Evolutionary conservation across 2,113 vertebrate genomes (phyloP), one percentile per base, ranked within the genome.

Genomic region (Tylochromis polylepis): DNA sequence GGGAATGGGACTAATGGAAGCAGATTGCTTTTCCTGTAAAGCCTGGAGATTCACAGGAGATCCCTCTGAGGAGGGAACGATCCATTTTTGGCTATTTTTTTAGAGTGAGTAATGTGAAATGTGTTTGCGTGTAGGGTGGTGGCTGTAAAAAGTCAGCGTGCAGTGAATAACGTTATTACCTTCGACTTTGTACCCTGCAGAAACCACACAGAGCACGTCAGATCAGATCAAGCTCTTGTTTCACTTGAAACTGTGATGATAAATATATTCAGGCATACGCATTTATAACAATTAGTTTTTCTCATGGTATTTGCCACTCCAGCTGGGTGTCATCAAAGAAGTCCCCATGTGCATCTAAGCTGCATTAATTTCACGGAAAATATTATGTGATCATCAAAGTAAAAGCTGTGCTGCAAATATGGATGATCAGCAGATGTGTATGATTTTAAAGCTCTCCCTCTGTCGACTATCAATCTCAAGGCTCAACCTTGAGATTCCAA

Each of bases 61-160:
- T 67, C 18, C 14, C 27, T 88, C 80, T 90, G 77, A 85, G 82
- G 82, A 24, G 59, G 59, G 2, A 24, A 24, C 3, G 81, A 90
- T 89, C 92, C 78, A 92, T 60, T 91, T 93, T 41, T 51, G n/a
- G 59, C 78, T 83, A 11, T 49, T 58, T 79, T 27, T 79, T 82
- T 15, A 38, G 36, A 49, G 11, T 46, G 22, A 53, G 24, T 41
- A 67, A 72, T 51, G 24, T 8, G 15, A 81, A 86, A 43, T 4
- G 11, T 43, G 72, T 38, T 29, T 27, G 79, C 16, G 83, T 81
- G 24, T 87, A 87, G 86, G 89, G 78, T 87, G 84, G 38, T 9
- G 36, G 29, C 57, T 29, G 9, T 49, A 72, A 58, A 57, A 83
- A 29, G 0, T 79, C 83, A 67, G 22, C 34, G 2, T 59, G 38